phyloP scores from a whole-genome alignment of 2,113 vertebrate genomes.

The Bubo blakistoni region DNA sequence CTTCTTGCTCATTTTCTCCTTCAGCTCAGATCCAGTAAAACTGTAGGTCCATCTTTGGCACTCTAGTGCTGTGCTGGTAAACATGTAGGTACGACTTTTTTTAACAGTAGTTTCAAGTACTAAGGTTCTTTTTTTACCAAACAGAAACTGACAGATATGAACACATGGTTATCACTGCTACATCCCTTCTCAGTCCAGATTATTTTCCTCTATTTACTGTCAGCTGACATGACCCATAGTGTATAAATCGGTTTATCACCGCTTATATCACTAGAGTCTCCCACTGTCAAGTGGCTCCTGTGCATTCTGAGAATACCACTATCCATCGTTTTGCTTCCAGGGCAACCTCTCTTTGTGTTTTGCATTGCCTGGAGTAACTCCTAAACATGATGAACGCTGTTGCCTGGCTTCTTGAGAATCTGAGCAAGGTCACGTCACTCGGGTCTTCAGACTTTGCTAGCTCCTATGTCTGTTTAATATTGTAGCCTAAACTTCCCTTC shows the following conservation, averaged over 20 bases:
- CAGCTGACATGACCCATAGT: background rate
- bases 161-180: background rate
- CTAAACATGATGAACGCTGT: background rate
- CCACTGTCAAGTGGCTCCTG: background rate
- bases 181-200: background rate
- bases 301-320: background rate
- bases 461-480: background rate
- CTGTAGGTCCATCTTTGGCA: background rate
- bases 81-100: background rate
- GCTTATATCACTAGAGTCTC: background rate
- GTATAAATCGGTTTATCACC: background rate
- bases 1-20: background rate
- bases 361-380: background rate
- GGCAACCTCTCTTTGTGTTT: background rate
- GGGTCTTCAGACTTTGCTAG: background rate
- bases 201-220: background rate
- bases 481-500: background rate
- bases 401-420: background rate
- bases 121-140: background rate
- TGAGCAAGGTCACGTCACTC: fast-evolving
- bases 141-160: background rate
- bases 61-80: background rate
- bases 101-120: background rate
- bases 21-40: background rate
- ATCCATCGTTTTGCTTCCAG: background rate